Conservation (phyloP, 2,888 invertebrate species). For the Pandemis cinnamomeana region DNA sequence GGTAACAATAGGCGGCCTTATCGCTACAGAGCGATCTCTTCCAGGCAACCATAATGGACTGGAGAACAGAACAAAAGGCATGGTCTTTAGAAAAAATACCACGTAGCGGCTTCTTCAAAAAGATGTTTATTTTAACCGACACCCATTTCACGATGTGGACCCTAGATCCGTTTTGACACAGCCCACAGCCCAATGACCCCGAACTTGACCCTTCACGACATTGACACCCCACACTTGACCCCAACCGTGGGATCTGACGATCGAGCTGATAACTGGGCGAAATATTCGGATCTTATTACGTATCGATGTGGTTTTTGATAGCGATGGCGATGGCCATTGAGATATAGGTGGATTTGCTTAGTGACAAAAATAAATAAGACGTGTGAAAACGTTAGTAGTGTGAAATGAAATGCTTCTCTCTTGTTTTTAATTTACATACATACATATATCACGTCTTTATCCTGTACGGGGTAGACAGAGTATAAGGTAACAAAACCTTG, state of each 20-base stretch:
- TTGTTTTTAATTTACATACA: too few relatives aligned
- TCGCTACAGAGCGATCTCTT: too few relatives aligned
- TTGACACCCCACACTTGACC: constrained; percentile 61
- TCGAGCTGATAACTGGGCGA: constrained; percentile 29
- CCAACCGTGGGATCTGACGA: constrained; percentile 46
- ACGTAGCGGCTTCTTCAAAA: background rate
- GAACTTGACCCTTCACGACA: constrained; percentile 52
- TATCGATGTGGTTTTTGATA: constrained; percentile 17
- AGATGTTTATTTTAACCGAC: background rate
- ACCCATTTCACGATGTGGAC: background rate
- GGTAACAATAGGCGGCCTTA: too few relatives aligned
- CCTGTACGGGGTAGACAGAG: too few relatives aligned
- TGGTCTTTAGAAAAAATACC: background rate
- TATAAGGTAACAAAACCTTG: too few relatives aligned
- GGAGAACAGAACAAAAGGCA: too few relatives aligned
- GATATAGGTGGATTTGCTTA: too few relatives aligned
- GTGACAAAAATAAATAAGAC: too few relatives aligned
- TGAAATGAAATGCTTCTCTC: too few relatives aligned
- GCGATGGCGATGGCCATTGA: constrained; percentile 12
- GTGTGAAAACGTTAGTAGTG: too few relatives aligned
- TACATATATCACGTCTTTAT: too few relatives aligned
- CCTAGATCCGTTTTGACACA: constrained; percentile 18
- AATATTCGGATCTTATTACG: constrained; percentile 36
- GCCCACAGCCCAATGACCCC: constrained; percentile 24
- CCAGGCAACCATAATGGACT: too few relatives aligned